Evolutionary conservation across 2,797 vertebrate species (phyloP).

Genomic region (Pangasius macronema): DNA sequence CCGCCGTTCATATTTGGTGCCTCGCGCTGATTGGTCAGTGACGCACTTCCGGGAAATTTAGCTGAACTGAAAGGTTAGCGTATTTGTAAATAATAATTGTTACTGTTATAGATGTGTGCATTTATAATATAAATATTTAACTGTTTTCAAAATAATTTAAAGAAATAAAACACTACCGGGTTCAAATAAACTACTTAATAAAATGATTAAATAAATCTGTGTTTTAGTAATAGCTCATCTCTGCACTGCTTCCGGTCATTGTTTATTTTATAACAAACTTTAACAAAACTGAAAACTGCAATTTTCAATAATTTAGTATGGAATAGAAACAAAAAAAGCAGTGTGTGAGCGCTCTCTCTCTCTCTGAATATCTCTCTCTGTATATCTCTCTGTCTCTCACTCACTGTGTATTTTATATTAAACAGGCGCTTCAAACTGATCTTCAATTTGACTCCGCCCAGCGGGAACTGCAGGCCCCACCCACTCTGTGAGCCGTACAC

Average conservation of each 20-base stretch:
- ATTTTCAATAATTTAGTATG: no score
- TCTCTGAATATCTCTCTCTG: no score
- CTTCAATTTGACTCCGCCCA: neutral
- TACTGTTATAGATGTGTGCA: neutral
- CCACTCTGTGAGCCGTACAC: neutral
- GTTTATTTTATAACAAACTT: no score
- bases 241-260: no score
- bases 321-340: no score
- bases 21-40: slow-evolving; percentile 9
- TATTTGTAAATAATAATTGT: neutral
- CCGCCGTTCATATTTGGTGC: neutral
- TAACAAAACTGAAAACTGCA: no score
- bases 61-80: neutral
- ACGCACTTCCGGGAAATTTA: slow-evolving; percentile 15
- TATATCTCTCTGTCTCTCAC: neutral
- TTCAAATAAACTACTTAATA: neutral
- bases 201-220: neutral
- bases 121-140: neutral
- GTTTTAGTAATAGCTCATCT: no score
- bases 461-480: neutral
- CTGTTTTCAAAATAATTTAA: neutral
- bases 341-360: no score
- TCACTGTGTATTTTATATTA: neutral
- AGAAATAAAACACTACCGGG: neutral
- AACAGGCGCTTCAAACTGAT: neutral